Conservation (phyloP, 92 coral and sea anemone genomes). For the Heliopora coerulea region DNA sequence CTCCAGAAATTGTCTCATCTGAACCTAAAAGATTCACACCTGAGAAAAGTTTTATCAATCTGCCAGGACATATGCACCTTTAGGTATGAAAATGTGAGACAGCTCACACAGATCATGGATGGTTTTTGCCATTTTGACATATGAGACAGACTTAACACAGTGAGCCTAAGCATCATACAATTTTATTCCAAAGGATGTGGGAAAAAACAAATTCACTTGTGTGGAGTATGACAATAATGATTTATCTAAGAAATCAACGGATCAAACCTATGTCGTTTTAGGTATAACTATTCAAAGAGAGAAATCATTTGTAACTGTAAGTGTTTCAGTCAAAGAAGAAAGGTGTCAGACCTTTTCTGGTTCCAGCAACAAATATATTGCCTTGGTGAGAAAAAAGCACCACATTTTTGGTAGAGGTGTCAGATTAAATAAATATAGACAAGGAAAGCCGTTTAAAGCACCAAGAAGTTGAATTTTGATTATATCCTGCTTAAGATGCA, state of each 20-base stretch:
- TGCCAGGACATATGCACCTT: constrained; percentile 14
- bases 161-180: constrained; percentile 7
- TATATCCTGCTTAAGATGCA: not conserved
- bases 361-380: not conserved
- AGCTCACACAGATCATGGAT: constrained; percentile 29
- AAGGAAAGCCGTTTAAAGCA: not conserved
- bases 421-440: not conserved
- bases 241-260: constrained; percentile 13
- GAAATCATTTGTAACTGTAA: not conserved
- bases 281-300: constrained; percentile 31
- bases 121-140: constrained; percentile 35
- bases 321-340: not conserved
- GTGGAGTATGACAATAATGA: constrained; percentile 35
- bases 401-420: not conserved
- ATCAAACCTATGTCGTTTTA: constrained; percentile 24
- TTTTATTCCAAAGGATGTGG: constrained; percentile 19
- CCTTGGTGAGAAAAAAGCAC: constrained; percentile 23
- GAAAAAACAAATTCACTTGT: constrained; percentile 27
- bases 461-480: not conserved
- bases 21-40: not conserved
- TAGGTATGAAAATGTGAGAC: constrained; percentile 6
- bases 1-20: constrained; percentile 4
- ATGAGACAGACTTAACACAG: constrained; percentile 29
- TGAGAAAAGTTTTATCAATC: constrained; percentile 4
- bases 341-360: not conserved